A percentile compares a stretch with the other conserved stretches of the same genome.
Evolutionary conservation across 2,113 vertebrate species (phyloP).

Genomic region (Ctenomys sociabilis): DNA sequence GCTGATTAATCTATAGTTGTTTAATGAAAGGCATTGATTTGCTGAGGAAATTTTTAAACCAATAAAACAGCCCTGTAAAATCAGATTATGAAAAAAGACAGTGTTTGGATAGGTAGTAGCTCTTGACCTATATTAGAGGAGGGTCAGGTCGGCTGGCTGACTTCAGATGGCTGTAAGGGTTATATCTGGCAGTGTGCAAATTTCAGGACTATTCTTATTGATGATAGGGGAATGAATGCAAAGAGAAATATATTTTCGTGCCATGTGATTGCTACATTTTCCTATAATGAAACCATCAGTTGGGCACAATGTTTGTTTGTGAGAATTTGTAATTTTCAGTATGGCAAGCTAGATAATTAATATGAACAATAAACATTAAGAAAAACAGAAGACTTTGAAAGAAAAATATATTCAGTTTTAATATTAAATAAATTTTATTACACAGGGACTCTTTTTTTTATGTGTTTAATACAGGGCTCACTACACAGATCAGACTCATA

Average conservation of each 20-base stretch:
- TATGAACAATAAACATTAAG: not conserved
- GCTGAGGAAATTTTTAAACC: not conserved
- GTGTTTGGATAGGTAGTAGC: not conserved
- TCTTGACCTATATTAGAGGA: not conserved
- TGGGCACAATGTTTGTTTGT: not conserved
- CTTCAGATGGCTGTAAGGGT: not conserved
- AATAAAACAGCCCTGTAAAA: no score
- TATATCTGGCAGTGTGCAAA: not conserved
- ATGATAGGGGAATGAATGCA: not conserved
- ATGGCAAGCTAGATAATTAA: not conserved
- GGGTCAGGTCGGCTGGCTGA: not conserved
- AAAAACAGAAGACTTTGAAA: not conserved
- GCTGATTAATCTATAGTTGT: not conserved
- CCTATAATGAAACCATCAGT: not conserved
- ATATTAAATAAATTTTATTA: constrained; percentile 1
- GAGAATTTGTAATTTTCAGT: not conserved
- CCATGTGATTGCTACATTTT: not conserved
- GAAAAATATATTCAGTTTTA: not conserved
- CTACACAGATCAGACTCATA: no score
- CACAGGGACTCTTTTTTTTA: not conserved
- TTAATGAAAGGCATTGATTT: not conserved
- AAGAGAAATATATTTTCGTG: not conserved
- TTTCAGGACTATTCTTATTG: not conserved
- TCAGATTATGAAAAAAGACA: not conserved
- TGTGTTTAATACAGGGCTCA: no score